phyloP scores from a whole-genome alignment of 2,888 invertebrate species.

The Aleiodes leptofemur region DNA sequence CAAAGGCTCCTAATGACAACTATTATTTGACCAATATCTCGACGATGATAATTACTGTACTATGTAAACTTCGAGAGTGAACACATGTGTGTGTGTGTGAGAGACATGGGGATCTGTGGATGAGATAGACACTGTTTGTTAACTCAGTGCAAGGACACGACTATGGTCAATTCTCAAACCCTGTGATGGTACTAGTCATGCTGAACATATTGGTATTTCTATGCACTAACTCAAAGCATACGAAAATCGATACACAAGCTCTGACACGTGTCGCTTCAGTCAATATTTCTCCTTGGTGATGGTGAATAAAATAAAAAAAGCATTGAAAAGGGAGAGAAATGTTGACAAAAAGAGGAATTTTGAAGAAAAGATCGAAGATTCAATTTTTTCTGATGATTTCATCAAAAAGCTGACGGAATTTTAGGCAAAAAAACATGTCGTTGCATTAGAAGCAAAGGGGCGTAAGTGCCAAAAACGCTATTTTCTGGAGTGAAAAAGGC shows the following conservation, averaged over 20 bases:
- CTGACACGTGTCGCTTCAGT: constrained; percentile 13
- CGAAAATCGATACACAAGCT: constrained; percentile 23
- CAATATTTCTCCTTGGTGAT: background rate
- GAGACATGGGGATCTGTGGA: background rate
- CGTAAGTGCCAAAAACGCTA: too few species aligned
- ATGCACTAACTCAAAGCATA: constrained; percentile 12
- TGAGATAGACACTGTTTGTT: constrained; percentile 23
- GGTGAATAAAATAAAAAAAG: background rate
- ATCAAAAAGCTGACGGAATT: too few species aligned
- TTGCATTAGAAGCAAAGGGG: too few species aligned
- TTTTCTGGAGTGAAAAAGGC: too few species aligned
- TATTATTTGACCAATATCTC: constrained; percentile 35
- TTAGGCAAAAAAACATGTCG: too few species aligned
- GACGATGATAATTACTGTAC: constrained; percentile 17
- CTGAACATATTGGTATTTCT: constrained; percentile 26
- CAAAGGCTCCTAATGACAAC: constrained; percentile 11
- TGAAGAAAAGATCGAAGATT: background rate
- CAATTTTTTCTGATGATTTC: background rate
- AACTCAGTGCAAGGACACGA: constrained; percentile 26
- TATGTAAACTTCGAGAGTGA: constrained; percentile 5
- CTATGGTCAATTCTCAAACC: constrained; percentile 22
- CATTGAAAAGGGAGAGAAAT: background rate
- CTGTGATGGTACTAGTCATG: constrained; percentile 9
- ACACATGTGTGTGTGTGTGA: constrained; percentile 1
- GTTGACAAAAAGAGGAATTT: background rate